A percentile compares a stretch with the other conserved stretches of the same genome.
Evolutionary conservation across 2,113 vertebrate species (phyloP).

Genomic region (Hypomesus transpacificus): DNA sequence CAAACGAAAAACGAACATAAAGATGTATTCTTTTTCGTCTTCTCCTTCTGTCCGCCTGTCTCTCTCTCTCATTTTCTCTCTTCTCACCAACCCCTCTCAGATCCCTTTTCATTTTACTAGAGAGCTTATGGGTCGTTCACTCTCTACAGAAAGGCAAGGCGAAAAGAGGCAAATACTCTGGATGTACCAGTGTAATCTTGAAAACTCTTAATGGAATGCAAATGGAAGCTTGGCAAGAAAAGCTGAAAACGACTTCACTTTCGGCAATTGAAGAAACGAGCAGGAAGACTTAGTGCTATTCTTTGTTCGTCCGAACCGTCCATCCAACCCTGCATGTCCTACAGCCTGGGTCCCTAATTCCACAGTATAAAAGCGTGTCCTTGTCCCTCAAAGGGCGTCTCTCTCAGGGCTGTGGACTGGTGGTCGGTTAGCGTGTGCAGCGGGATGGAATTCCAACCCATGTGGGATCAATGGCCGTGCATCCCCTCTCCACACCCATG

Average conservation of each 20-base stretch:
- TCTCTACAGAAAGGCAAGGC: slow-evolving; percentile 27
- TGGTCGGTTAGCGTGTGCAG: background rate
- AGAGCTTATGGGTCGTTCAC: slow-evolving; percentile 12
- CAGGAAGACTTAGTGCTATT: background rate
- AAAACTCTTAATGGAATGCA: slow-evolving; percentile 9
- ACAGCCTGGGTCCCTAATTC: slow-evolving; percentile 8
- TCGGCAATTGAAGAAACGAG: no score
- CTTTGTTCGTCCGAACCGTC: background rate
- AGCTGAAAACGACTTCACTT: no score
- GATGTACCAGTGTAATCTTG: slow-evolving; percentile 20
- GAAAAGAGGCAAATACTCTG: slow-evolving; percentile 28
- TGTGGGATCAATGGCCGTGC: slow-evolving; percentile 31
- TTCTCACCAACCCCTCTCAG: slow-evolving; percentile 38
- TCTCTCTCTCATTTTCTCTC: slow-evolving; percentile 22
- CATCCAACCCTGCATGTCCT: background rate
- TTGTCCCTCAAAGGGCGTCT: slow-evolving; percentile 1
- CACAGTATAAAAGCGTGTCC: background rate
- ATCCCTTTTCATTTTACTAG: slow-evolving; percentile 35
- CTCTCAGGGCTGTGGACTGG: background rate
- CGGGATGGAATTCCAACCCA: slow-evolving; percentile 11
- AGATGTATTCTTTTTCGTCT: slow-evolving; percentile 7
- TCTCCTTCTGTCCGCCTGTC: slow-evolving; percentile 13
- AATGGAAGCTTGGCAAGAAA: slow-evolving; percentile 47
- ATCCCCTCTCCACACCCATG: slow-evolving; percentile 12
- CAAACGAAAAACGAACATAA: slow-evolving; percentile 28